Percentiles rank a stretch among this genome's conserved stretches.
Evolutionary conservation across 2,797 vertebrate genomes (phyloP).

Genomic region (Clamator glandarius): DNA sequence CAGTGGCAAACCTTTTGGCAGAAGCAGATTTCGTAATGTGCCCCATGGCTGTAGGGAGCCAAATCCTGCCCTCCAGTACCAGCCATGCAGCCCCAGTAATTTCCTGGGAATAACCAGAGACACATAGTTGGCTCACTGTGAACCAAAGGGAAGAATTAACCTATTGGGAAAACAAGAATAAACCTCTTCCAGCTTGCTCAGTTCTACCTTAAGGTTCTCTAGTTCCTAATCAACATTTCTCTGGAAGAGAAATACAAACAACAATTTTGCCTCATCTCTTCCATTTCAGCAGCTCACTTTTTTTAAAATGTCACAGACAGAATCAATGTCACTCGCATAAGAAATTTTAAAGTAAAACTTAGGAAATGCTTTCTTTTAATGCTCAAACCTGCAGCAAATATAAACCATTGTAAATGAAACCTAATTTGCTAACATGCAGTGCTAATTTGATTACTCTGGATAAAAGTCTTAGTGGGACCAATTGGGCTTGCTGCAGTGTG

Average conservation of each 20-base stretch:
- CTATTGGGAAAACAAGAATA: neutral
- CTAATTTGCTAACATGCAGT: conserved; percentile 73
- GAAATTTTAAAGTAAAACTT: conserved; percentile 50
- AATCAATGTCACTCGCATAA: neutral
- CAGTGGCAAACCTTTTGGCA: neutral
- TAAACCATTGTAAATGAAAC: conserved; percentile 64
- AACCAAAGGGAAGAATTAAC: neutral
- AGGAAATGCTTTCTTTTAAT: conserved; percentile 28
- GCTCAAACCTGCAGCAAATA: conserved; percentile 50
- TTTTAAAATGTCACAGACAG: neutral
- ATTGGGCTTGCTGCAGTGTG: conserved; percentile 64
- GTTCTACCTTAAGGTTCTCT: conserved; percentile 8
- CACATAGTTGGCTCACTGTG: neutral
- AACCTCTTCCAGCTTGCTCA: neutral
- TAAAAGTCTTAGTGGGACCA: conserved; percentile 68
- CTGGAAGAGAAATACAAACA: conserved; percentile 26
- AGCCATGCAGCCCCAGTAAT: neutral
- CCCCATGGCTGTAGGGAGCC: neutral
- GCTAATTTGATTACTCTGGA: conserved; percentile 76
- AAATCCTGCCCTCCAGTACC: neutral
- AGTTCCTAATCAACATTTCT: conserved; percentile 2
- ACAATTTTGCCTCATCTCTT: conserved; percentile 39
- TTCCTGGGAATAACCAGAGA: neutral
- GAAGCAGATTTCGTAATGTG: neutral
- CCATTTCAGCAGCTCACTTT: neutral